These are phyloP conservation scores for Poeciliopsis infans DNA, from an alignment of 2,797 vertebrate species.

Conservation along the genomic window DNA sequence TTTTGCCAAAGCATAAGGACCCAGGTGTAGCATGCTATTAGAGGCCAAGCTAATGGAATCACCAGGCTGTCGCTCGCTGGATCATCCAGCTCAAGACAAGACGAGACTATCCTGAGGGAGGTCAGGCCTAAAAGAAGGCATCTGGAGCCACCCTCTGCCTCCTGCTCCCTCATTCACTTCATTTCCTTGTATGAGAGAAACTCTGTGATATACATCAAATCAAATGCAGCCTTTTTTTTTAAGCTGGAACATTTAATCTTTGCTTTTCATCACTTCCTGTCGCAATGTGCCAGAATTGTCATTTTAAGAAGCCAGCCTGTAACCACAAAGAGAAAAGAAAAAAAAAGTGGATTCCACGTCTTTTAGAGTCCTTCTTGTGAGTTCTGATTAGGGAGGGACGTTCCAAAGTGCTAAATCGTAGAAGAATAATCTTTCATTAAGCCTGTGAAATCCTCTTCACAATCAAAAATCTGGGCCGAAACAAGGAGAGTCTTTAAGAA, in stretches of 20 bases:
- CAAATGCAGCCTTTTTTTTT: background rate
- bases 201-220: constrained; percentile 14
- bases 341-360: background rate
- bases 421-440: constrained; percentile 50
- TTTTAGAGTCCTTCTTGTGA: background rate
- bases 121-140: constrained; percentile 61
- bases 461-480: constrained; percentile 48
- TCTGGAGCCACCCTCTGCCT: constrained; percentile 53
- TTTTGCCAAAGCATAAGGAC: constrained; percentile 60
- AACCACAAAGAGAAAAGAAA: background rate
- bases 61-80: constrained; percentile 48
- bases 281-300: background rate
- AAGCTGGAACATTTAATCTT: background rate
- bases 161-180: constrained; percentile 40
- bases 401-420: constrained; percentile 33
- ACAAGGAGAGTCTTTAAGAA: constrained; percentile 16
- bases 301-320: background rate
- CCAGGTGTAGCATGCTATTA: constrained; percentile 78
- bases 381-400: constrained; percentile 12
- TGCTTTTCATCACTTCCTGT: background rate
- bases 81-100: constrained; percentile 59
- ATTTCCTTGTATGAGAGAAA: constrained; percentile 34
- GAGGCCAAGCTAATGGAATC: constrained; percentile 70
- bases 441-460: constrained; percentile 36
- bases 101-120: constrained; percentile 60